Conservation (phyloP, 2,797 vertebrate genomes). For the Aldrovandia affinis region DNA sequence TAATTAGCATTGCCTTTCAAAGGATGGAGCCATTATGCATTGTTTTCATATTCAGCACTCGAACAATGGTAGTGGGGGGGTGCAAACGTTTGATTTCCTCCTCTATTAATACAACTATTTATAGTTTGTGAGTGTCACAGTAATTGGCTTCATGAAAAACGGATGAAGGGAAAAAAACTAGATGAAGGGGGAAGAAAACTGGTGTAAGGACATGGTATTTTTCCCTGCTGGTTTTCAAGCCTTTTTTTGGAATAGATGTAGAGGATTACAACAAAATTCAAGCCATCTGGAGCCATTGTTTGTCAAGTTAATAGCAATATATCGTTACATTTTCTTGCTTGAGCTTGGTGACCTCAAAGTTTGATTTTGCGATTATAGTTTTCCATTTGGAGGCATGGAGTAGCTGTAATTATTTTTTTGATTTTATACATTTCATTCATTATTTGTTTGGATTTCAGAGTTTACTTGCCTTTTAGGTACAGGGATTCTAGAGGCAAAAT, state of each 20-base stretch:
- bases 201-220: conserved; percentile 22
- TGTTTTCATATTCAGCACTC: conserved; percentile 35
- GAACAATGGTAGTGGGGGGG: conserved; percentile 24
- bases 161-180: conserved; percentile 26
- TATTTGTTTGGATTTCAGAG: too few relatives aligned
- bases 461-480: not conserved
- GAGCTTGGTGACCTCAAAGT: not conserved
- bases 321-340: not conserved
- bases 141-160: conserved; percentile 36
- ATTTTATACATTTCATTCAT: not conserved
- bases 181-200: conserved; percentile 9
- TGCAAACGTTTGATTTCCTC: conserved; percentile 29
- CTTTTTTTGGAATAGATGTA: conserved; percentile 7
- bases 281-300: conserved; percentile 12
- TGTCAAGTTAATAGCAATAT: not conserved
- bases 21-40: conserved; percentile 33
- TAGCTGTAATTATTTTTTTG: not conserved
- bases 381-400: not conserved
- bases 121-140: conserved; percentile 33
- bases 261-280: conserved; percentile 18
- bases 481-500: not conserved
- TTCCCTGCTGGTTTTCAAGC: not conserved
- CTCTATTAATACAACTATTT: conserved; percentile 43
- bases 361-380: not conserved
- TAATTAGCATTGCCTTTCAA: conserved; percentile 34